Evolutionary conservation across 2,888 invertebrate genomes (phyloP), one percentile per base, ranked within the genome.

Genomic region (Drosophila villosipedis): DNA sequence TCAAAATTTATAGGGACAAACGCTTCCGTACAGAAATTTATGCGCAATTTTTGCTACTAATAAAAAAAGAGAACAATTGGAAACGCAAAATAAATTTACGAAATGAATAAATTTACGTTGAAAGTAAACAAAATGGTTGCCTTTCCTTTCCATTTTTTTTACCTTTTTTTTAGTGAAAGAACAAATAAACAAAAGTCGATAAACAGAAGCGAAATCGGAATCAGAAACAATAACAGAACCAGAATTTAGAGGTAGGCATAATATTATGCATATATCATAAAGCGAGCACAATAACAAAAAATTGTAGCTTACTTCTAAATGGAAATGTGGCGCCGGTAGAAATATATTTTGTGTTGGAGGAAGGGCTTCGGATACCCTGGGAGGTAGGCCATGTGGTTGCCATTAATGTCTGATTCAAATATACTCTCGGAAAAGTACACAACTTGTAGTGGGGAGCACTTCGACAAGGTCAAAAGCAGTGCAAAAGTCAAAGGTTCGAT

Each of bases 61-160:
- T 9, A 7, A 30, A 22, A 47, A 28, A 53, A 9, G 12, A 1
- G n/a, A 31, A 31, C 39, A 69, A 25, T 37, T 28, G 30, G 19
- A 67, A 37, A 68, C 39, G 33, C 28, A 52, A 80, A 39, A 54
- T 53, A 54, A 70, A 61, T 58, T 53, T 47, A 35, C 41, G 47
- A 82, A 74, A 79, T 69, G 68, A 67, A 79, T 78, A 73, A 82
- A 65, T 79, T 67, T 47, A 31, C 58, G 37, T 19, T 41, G 31
- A 65, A 62, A 65, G 60, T 75, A 71, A 79, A 80, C 72, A 80
- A 55, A n/a, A 22, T 30, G 9, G 30, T 66, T 49, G 35, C n/a
- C 28, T 30, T 61, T 41, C 9, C 31, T 53, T 43, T 22, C 16
- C 37, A 6, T 37, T 22, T 47, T 68, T 54, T 41, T 30, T 5